Evolutionary conservation across 2,113 vertebrate species (phyloP).

Genomic region (Hydrochoerus hydrochaeris): DNA sequence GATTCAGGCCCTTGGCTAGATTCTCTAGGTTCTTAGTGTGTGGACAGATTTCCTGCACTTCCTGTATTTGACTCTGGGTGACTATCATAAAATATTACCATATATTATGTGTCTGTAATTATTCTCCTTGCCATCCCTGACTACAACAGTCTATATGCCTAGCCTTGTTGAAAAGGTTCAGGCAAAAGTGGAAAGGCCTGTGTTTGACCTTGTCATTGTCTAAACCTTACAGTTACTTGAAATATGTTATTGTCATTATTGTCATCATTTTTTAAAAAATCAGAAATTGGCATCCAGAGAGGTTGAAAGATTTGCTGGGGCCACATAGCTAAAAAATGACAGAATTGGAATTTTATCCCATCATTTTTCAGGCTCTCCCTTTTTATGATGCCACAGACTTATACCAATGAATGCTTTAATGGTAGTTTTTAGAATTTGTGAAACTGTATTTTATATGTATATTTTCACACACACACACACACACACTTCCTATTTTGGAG

Average conservation of each 20-base stretch:
- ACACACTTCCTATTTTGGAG: neutral
- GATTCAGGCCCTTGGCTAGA: too few species aligned
- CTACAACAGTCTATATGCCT: neutral
- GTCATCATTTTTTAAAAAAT: neutral
- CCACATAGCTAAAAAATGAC: neutral
- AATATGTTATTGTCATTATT: neutral
- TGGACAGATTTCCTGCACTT: too few species aligned
- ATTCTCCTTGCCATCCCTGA: too few species aligned
- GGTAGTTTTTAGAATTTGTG: slow-evolving; percentile 25
- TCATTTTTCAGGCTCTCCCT: neutral
- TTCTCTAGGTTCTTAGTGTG: too few species aligned
- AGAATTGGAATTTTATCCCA: neutral
- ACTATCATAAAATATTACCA: too few species aligned
- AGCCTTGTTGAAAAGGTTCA: neutral
- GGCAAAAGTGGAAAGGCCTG: neutral
- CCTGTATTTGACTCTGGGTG: too few species aligned
- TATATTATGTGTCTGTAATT: too few species aligned
- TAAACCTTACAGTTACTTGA: slow-evolving; percentile 41
- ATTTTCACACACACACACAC: neutral
- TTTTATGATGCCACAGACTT: neutral
- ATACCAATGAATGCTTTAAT: slow-evolving; percentile 16
- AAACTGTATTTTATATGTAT: neutral
- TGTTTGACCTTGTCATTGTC: neutral
- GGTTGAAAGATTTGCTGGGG: neutral
- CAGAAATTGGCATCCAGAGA: slow-evolving; percentile 19